These are phyloP conservation scores for Hemicordylus capensis DNA, from an alignment of 2,113 vertebrate species.

Conservation along the genomic window DNA sequence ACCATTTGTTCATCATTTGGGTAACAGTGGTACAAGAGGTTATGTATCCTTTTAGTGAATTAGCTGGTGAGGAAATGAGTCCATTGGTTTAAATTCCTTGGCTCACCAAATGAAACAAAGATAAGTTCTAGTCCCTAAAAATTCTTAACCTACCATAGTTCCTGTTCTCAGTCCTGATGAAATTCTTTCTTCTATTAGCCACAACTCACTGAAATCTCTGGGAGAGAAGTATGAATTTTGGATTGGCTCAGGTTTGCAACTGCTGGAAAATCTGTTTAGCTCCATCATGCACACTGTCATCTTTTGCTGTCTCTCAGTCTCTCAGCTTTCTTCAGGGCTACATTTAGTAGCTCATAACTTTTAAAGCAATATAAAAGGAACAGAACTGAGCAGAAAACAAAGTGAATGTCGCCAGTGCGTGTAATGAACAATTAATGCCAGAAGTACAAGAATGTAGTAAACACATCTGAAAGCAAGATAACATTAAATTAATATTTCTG, in stretches of 20 bases:
- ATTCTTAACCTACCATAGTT: neutral
- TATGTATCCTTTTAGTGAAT: neutral
- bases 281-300: neutral
- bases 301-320: neutral
- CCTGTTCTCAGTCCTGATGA: neutral
- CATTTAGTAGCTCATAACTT: neutral
- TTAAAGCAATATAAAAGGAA: neutral
- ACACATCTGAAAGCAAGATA: neutral
- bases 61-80: no score
- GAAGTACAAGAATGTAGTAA: neutral
- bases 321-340: neutral
- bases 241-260: neutral
- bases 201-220: no score
- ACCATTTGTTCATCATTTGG: neutral
- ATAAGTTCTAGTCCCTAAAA: neutral
- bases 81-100: neutral
- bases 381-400: neutral
- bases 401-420: neutral
- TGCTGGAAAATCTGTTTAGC: neutral
- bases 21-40: neutral
- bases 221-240: neutral
- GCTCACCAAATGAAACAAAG: neutral
- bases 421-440: neutral
- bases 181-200: neutral
- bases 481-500: no score